Percentiles rank a stretch among this genome's conserved stretches.
Evolutionary conservation across 2,888 invertebrate species (phyloP).

Genomic region (Mythimna vitellina): DNA sequence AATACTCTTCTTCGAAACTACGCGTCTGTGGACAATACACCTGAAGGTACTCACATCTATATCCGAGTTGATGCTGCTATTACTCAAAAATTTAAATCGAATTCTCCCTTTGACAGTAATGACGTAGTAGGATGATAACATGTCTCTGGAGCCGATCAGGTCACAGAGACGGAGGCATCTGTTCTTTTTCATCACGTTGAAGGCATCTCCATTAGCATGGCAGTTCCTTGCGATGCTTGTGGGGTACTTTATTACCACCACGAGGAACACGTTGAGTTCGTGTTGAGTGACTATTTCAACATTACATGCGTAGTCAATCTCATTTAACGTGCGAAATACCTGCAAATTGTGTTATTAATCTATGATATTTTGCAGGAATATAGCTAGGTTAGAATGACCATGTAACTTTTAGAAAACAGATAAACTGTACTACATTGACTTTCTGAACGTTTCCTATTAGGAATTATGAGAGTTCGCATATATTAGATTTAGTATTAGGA

Average conservation of each 20-base stretch:
- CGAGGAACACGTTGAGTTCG: slow-evolving; percentile 57
- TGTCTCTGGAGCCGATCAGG: slow-evolving; percentile 60
- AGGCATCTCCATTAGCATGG: slow-evolving; percentile 72
- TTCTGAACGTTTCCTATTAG: no score
- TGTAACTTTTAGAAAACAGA: no score
- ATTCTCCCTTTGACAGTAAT: slow-evolving; percentile 72
- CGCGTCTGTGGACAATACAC: no score
- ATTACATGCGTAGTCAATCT: slow-evolving; percentile 80
- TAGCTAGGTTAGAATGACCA: neutral
- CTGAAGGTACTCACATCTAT: slow-evolving; percentile 64
- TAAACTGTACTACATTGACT: no score
- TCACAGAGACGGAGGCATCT: slow-evolving; percentile 78
- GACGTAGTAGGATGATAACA: slow-evolving; percentile 72
- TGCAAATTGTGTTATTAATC: slow-evolving; percentile 55
- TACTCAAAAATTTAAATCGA: slow-evolving; percentile 80
- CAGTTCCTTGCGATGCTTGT: slow-evolving; percentile 75
- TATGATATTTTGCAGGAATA: neutral
- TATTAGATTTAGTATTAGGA: no score
- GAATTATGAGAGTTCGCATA: no score
- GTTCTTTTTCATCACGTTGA: slow-evolving; percentile 75
- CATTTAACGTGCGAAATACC: slow-evolving; percentile 79
- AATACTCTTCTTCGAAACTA: no score
- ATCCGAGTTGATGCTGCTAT: slow-evolving; percentile 84
- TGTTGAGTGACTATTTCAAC: slow-evolving; percentile 78
- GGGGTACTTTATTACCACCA: slow-evolving; percentile 81